phyloP scores from a whole-genome alignment of 2,888 invertebrate species.

The Xestobium rufovillosum region DNA sequence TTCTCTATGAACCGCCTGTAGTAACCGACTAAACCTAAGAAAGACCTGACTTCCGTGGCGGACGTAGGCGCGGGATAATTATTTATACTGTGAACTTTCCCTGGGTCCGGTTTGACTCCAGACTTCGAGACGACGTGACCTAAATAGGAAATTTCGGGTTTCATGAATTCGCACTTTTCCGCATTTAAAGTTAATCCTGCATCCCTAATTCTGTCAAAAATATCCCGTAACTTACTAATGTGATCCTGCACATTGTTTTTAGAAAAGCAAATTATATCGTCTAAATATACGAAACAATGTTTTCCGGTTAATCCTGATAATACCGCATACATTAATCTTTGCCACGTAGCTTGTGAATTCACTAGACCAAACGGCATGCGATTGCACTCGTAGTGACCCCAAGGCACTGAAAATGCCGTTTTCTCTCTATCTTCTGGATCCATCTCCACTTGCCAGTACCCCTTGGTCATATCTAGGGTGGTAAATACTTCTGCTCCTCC shows the following conservation, averaged over 20 bases:
- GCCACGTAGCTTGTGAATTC: slow-evolving; percentile 28
- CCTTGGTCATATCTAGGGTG: slow-evolving; percentile 19
- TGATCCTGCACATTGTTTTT: slow-evolving; percentile 16
- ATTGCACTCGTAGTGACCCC: slow-evolving; percentile 28
- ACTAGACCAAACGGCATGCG: slow-evolving; percentile 30
- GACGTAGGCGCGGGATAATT: slow-evolving; percentile 14
- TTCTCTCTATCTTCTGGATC: slow-evolving; percentile 19
- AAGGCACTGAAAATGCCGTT: slow-evolving; percentile 20
- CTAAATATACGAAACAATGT: slow-evolving; percentile 23
- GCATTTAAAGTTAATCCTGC: slow-evolving; percentile 21
- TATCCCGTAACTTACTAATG: slow-evolving; percentile 14
- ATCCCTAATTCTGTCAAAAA: slow-evolving; percentile 18
- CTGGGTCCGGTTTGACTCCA: slow-evolving; percentile 18
- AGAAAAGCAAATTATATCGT: slow-evolving; percentile 19
- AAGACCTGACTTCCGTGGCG: slow-evolving; percentile 17
- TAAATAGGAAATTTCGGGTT: slow-evolving; percentile 14
- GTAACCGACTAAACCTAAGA: too few relatives aligned
- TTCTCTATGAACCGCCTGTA: slow-evolving; percentile 16
- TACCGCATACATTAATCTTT: slow-evolving; percentile 28
- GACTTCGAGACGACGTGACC: slow-evolving; percentile 15
- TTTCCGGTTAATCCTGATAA: slow-evolving; percentile 22
- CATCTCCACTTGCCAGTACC: too few relatives aligned
- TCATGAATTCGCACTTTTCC: slow-evolving; percentile 22
- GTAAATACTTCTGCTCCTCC: slow-evolving; percentile 19
- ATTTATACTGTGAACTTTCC: slow-evolving; percentile 11